Conservation (phyloP, 2,797 vertebrate species). For the Cygnus olor region DNA sequence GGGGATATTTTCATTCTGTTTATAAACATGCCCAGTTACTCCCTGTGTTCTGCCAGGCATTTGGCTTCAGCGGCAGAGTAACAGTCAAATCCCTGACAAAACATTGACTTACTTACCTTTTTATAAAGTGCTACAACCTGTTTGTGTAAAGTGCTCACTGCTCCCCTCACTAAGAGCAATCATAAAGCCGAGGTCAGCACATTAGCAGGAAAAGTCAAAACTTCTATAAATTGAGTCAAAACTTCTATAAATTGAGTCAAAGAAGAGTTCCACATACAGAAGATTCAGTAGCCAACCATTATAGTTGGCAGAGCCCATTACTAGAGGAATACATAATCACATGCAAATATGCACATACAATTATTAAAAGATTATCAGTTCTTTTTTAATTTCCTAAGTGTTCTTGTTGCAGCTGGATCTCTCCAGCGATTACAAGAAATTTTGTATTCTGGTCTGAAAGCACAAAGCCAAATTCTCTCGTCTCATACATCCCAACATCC, state of each 20-base stretch:
- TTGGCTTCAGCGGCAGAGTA: neutral
- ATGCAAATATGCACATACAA: neutral
- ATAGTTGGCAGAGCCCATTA: neutral
- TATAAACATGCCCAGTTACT: neutral
- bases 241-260: neutral
- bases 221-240: neutral
- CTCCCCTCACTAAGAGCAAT: neutral
- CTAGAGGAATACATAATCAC: neutral
- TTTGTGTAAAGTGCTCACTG: neutral
- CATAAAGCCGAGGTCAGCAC: neutral
- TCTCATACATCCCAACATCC: neutral
- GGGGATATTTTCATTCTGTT: neutral
- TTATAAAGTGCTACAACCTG: neutral
- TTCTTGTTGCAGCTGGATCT: neutral
- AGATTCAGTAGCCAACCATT: neutral
- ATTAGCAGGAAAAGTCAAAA: neutral
- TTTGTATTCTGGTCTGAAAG: conserved; percentile 14
- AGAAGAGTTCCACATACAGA: neutral
- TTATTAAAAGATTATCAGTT: conserved; percentile 7
- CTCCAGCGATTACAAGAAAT: neutral
- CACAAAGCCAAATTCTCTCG: neutral
- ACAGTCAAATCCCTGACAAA: conserved; percentile 12
- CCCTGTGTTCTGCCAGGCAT: neutral
- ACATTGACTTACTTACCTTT: conserved; percentile 14
- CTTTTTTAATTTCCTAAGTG: neutral